A percentile compares a stretch with the other conserved stretches of the same genome.
Evolutionary conservation across 2,113 vertebrate species (phyloP).

Genomic region (Carettochelys insculpta): DNA sequence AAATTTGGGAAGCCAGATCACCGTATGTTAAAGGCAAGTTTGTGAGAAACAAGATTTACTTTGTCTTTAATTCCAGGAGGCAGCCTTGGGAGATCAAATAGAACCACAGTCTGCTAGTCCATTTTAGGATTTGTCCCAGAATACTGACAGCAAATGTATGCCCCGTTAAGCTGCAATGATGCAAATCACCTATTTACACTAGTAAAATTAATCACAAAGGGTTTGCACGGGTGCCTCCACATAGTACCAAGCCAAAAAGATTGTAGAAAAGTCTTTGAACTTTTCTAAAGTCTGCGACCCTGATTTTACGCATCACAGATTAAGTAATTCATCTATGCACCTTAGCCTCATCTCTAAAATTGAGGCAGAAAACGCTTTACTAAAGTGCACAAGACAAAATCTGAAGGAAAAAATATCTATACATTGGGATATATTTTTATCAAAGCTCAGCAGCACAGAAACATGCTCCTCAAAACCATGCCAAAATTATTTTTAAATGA

Average conservation of each 20-base stretch:
- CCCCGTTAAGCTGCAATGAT: background rate
- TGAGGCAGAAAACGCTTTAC: background rate
- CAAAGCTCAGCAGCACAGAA: conserved; percentile 10
- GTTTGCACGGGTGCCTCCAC: conserved; percentile 20
- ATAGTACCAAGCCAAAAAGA: background rate
- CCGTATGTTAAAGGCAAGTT: background rate
- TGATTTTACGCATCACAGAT: conserved; percentile 55
- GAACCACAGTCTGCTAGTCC: background rate
- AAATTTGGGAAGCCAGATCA: background rate
- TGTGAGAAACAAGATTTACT: background rate
- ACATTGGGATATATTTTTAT: background rate
- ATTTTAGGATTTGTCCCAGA: background rate
- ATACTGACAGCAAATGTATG: background rate
- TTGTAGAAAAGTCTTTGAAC: conserved; percentile 43
- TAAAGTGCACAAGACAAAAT: conserved; percentile 26
- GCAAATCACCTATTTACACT: background rate
- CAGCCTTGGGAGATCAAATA: rapidly evolving
- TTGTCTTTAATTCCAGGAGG: background rate
- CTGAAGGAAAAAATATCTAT: conserved; percentile 5
- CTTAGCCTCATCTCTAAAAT: conserved; percentile 33
- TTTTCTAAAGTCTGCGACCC: conserved; percentile 57
- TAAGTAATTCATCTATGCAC: conserved; percentile 50
- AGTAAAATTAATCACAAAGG: conserved; percentile 10
- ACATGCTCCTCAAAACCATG: conserved; percentile 4
- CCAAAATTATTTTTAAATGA: background rate